Base-by-base conservation (phyloP, 2,888 invertebrate species). In the Ashinkailepas kermadecensis region DNA sequence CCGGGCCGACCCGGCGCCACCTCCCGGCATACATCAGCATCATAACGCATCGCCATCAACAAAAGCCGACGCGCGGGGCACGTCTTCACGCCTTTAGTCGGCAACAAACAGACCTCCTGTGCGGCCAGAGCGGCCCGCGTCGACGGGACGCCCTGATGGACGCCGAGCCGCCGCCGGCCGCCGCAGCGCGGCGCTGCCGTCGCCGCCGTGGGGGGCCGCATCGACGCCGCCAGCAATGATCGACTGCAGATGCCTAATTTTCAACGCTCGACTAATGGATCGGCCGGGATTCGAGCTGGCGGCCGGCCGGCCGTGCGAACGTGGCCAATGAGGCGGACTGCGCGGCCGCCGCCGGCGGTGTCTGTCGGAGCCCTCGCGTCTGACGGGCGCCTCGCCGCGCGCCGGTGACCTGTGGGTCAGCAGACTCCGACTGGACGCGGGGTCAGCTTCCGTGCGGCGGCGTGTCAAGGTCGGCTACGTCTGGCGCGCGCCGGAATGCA, bases 51-150 rank as follows among this genome's bases (percentile, higher is more conserved):
- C 56, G 74, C 54, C 74, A 56, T 74, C 74, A 74, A 74, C 74
- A 74, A 54, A 56, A 9, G 54, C 74, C 74, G 54, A 74, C 74
- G 56, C 21, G 10, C 18, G 18, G 54, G 74, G 18, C 54, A 10
- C 74, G 21, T 74, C 74, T 74, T 74, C 74, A 74, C 74, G 74
- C 74, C 74, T 74, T 74, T 21, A 13, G 3, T 0, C 74, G 18
- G 74, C 74, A 74, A 74, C 74, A 74, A 74, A 74, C 74, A 74
- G 74, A 10, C 74, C 74, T 56, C 74, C 74, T 21, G 74, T 23
- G 74, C 74, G 56, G 74, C 21, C 56, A 21, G 56, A 4, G 56
- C 74, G 74, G 54, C 54, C 54, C 6, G 56, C 74, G 70, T 39
- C 70, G 39, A 39, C 74, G 74, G 74, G 56, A 10, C 74, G 56